phyloP scores from a whole-genome alignment of 2,113 vertebrate genomes.

The Genyomyrus donnyi region DNA sequence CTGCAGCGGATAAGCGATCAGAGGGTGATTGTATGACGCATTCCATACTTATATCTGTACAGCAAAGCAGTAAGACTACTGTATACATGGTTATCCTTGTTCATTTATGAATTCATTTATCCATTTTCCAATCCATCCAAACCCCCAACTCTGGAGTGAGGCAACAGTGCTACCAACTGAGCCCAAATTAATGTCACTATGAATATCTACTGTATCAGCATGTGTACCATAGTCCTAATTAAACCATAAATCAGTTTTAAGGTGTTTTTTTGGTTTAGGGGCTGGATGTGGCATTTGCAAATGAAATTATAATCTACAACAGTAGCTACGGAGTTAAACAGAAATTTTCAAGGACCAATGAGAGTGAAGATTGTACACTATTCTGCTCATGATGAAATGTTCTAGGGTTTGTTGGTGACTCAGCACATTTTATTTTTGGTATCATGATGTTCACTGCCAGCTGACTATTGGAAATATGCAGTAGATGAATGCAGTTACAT shows the following conservation, averaged over 20 bases:
- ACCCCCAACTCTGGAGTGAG: neutral
- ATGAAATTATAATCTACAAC: neutral
- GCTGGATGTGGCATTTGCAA: neutral
- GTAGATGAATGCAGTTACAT: neutral
- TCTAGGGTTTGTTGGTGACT: neutral
- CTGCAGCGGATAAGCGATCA: neutral
- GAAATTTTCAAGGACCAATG: neutral
- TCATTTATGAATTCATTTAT: neutral
- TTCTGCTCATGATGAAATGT: neutral
- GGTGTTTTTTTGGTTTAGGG: neutral
- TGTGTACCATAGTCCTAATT: neutral
- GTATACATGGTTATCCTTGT: neutral
- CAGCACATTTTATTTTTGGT: conserved; percentile 7
- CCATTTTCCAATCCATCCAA: neutral
- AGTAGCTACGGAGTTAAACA: neutral
- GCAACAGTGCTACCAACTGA: neutral
- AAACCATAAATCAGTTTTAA: neutral
- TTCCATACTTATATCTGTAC: neutral
- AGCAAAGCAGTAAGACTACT: neutral
- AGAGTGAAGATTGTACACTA: neutral
- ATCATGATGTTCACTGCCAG: neutral
- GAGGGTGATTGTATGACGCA: neutral
- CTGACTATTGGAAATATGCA: neutral
- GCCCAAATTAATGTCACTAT: neutral
- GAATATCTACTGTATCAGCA: neutral